Conservation (phyloP, 2,888 invertebrate species). For the Pandemis corylana region DNA sequence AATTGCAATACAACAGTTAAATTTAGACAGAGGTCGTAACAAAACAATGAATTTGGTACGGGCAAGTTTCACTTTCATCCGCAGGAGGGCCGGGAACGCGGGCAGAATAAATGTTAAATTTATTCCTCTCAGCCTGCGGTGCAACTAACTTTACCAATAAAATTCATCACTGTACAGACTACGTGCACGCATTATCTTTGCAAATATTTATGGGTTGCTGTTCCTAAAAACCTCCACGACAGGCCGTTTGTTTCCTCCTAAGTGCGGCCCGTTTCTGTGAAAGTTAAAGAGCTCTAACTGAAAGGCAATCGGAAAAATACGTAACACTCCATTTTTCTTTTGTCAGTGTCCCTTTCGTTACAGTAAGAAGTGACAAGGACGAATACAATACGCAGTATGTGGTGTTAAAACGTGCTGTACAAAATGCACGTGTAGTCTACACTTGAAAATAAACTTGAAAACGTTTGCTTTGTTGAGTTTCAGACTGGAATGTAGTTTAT, state of each 20-base stretch:
- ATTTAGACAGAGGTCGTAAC: conserved; percentile 37
- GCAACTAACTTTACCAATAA: conserved; percentile 42
- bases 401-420: not conserved
- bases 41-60: conserved; percentile 38
- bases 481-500: not conserved
- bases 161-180: conserved; percentile 40
- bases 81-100: conserved; percentile 26
- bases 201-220: conserved; percentile 23
- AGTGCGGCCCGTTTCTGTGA: not conserved
- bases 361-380: not conserved
- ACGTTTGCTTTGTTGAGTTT: not conserved
- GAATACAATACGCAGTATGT: not conserved
- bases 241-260: not conserved
- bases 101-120: conserved; percentile 40
- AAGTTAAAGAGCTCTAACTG: too few species aligned
- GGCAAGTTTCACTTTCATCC: conserved; percentile 39
- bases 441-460: not conserved
- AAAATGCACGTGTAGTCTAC: not conserved
- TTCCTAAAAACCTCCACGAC: not conserved
- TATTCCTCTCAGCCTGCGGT: conserved; percentile 37
- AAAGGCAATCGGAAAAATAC: not conserved
- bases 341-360: not conserved
- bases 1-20: conserved; percentile 37
- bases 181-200: conserved; percentile 37
- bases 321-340: not conserved